These are phyloP conservation scores for Bactericera cockerelli DNA, from an alignment of 1,140 invertebrate genomes.

Conservation along the genomic window DNA sequence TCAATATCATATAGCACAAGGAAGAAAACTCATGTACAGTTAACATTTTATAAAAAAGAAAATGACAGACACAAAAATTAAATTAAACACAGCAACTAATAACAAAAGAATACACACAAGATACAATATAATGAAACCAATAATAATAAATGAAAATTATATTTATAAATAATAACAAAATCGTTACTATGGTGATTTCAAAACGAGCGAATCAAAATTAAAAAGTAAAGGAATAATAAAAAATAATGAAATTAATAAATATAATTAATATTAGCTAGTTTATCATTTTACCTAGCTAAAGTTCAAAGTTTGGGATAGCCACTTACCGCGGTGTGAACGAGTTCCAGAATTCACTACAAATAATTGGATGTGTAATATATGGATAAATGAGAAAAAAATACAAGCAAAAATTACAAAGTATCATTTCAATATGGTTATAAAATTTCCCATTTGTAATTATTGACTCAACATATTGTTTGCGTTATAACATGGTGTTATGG, in stretches of 20 bases:
- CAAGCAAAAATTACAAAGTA: conserved; percentile 21
- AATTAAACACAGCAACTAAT: conserved; percentile 40
- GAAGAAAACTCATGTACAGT: too few species aligned
- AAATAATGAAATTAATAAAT: conserved; percentile 13
- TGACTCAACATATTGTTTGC: too few species aligned
- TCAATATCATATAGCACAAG: too few species aligned
- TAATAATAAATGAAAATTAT: conserved; percentile 12
- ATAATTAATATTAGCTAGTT: conserved; percentile 11
- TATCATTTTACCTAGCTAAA: conserved; percentile 10
- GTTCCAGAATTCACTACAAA: conserved; percentile 88
- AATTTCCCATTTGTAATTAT: too few species aligned
- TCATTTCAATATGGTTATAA: too few species aligned
- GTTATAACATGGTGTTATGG: too few species aligned
- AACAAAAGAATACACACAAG: conserved; percentile 33
- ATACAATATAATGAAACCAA: conserved; percentile 24
- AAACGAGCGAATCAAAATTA: conserved; percentile 27
- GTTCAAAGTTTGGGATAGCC: conserved; percentile 22
- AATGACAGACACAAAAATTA: too few species aligned
- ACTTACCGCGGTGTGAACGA: conserved; percentile 94
- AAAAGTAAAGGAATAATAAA: conserved; percentile 17
- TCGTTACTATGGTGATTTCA: conserved; percentile 15
- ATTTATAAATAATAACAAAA: conserved; percentile 1
- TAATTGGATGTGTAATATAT: conserved; percentile 22
- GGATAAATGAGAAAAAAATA: conserved; percentile 31
- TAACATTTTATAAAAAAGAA: too few species aligned